These are phyloP conservation scores for Motacilla tschutschensis DNA, from an alignment of 2,113 vertebrate species.

Conservation along the genomic window DNA sequence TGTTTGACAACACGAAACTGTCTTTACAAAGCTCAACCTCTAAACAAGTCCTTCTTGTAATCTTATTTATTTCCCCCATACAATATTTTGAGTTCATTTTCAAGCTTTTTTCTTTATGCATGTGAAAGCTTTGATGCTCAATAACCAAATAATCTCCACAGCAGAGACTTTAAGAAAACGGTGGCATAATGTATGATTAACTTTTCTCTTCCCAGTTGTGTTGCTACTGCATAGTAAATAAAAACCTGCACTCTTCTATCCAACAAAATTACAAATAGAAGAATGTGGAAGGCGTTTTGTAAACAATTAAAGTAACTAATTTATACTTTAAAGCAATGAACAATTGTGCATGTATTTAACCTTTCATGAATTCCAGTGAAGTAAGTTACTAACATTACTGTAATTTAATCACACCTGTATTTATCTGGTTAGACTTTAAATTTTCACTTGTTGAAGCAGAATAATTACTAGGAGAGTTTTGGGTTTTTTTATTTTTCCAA, in stretches of 20 bases:
- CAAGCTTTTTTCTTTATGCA: background rate
- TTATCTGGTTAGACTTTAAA: background rate
- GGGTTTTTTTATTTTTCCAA: background rate
- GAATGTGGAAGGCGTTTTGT: background rate
- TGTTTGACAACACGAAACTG: background rate
- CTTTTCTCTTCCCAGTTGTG: background rate
- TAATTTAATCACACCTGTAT: background rate
- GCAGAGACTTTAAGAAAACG: background rate
- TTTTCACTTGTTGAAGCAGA: background rate
- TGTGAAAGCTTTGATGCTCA: background rate
- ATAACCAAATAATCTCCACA: background rate
- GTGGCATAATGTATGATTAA: background rate
- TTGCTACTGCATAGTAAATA: background rate
- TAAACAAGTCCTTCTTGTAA: background rate
- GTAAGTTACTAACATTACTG: background rate
- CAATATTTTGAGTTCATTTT: background rate
- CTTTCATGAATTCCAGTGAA: background rate
- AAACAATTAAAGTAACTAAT: background rate
- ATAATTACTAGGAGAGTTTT: background rate
- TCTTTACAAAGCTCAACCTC: background rate
- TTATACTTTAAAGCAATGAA: background rate
- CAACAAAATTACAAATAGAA: background rate
- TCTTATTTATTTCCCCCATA: background rate
- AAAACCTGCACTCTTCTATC: background rate
- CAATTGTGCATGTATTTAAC: background rate